Evolutionary conservation across 2,888 invertebrate genomes (phyloP), one percentile per base, ranked within the genome.

Genomic region (Coleophora flavipennella): DNA sequence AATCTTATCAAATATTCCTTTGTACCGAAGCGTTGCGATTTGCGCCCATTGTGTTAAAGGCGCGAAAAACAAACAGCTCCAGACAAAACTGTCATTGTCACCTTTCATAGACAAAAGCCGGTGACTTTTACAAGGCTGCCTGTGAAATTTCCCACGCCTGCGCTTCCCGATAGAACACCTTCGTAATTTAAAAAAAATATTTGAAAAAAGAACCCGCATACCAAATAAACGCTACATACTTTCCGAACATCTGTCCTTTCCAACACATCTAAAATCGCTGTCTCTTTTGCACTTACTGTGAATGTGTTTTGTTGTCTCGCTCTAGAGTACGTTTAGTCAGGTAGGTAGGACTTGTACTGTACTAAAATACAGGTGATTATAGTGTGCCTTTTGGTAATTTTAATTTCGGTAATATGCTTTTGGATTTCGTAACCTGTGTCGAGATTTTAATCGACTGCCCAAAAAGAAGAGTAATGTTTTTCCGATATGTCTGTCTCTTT

Each of bases 181-280:
- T 20, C 20, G 34, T 34, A 34, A 34, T 34, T 34, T 34, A 14
- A 34, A 34, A 34, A 34, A 34, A 31, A 13, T 34, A 34, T 49
- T 55, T 56, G 58, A 56, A 62, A 59, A 62, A 55, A 58, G 58
- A 59, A 60, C 57, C 50, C 49, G 44, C 45, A 37, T n/a, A n/a
- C n/a, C n/a, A 6, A 20, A 20, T 20, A 20, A 20, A 20, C 20
- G 20, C 20, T 20, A 20, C 20, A 20, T 20, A 20, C 20, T 4
- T 40, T 46, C 43, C 41, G 27, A 8, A 26, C 3, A 20, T 2
- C 20, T 20, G 20, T 20, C 20, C 6, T 20, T 6, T 6, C 20
- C 20, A 20, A 20, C 20, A 20, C 20, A 20, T 20, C 20, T 20
- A 20, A 4, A 20, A 20, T 20, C 20, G 25, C 41, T 33, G 0